phyloP scores from a whole-genome alignment of 2,888 invertebrate species.

The Plagodis pulveraria region DNA sequence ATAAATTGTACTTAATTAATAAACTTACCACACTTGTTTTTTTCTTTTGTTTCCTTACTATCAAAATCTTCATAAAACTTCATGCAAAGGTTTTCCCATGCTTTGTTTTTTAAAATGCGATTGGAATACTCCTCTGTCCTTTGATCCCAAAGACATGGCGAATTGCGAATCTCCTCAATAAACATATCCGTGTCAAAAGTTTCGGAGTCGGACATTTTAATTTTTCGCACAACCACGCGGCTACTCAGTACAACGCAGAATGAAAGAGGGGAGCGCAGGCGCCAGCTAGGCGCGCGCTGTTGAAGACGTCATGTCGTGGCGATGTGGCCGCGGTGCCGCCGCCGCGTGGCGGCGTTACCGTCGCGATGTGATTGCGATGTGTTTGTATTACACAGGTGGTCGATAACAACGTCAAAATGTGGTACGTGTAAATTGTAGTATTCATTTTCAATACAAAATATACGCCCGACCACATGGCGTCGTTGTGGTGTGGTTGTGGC shows the following conservation, averaged over 20 bases:
- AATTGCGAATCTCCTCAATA: slow-evolving; percentile 30
- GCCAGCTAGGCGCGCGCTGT: slow-evolving; percentile 30
- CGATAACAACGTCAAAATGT: slow-evolving; percentile 23
- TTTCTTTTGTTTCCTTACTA: slow-evolving; percentile 26
- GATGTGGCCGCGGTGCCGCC: slow-evolving; percentile 32
- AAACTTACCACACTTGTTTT: slow-evolving; percentile 28
- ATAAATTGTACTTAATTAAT: slow-evolving; percentile 30
- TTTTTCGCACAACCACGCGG: slow-evolving; percentile 30
- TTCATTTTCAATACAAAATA: slow-evolving; percentile 11
- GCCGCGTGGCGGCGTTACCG: slow-evolving; percentile 33
- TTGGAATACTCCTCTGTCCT: slow-evolving; percentile 29
- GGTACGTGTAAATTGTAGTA: slow-evolving; percentile 22
- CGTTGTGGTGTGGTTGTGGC: background rate
- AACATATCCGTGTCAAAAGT: slow-evolving; percentile 29
- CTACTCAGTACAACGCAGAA: slow-evolving; percentile 28
- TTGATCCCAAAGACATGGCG: slow-evolving; percentile 30
- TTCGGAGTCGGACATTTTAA: slow-evolving; percentile 27
- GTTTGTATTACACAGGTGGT: slow-evolving; percentile 8
- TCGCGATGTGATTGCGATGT: slow-evolving; percentile 23
- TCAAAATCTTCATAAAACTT: slow-evolving; percentile 27
- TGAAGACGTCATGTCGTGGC: slow-evolving; percentile 35
- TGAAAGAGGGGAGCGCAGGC: slow-evolving; percentile 15
- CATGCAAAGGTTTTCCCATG: slow-evolving; percentile 29
- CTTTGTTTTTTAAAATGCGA: slow-evolving; percentile 28
- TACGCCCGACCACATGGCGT: slow-evolving; percentile 1